Percentiles rank a stretch among this genome's conserved stretches.
These are phyloP conservation scores for Leptinotarsa rubiginosa DNA, from an alignment of 2,888 invertebrate species.

Conservation along the genomic window DNA sequence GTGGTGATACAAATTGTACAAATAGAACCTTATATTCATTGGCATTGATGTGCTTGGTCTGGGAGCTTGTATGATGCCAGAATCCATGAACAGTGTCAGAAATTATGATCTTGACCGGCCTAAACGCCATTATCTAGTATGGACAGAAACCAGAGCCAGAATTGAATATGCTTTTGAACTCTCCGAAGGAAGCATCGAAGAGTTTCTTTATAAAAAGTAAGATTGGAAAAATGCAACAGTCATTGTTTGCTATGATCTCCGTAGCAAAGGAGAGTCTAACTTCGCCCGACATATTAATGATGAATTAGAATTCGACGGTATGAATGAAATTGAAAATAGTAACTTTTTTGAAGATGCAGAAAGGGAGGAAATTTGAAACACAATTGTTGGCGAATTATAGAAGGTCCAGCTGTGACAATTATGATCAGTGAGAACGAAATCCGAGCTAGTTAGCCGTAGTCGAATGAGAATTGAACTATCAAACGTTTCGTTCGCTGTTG, in stretches of 20 bases:
- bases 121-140: background rate
- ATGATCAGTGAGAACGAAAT: background rate
- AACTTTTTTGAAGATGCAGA: background rate
- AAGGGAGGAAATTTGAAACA: background rate
- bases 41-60: constrained; percentile 17
- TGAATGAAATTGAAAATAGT: background rate
- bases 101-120: background rate
- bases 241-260: background rate
- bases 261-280: background rate
- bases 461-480: too few species aligned
- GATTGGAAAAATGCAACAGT: background rate
- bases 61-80: constrained; percentile 16
- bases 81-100: background rate
- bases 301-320: background rate
- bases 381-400: background rate
- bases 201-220: constrained; percentile 13
- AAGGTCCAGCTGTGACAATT: background rate
- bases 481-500: too few species aligned
- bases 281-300: background rate
- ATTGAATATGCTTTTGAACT: constrained; percentile 23
- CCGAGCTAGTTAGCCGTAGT: too few species aligned
- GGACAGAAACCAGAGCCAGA: constrained; percentile 24
- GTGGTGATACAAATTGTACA: constrained; percentile 9
- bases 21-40: background rate
- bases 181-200: constrained; percentile 20